These are phyloP conservation scores for Spermophilus dauricus DNA, from an alignment of 2,113 vertebrate genomes.

Conservation along the genomic window DNA sequence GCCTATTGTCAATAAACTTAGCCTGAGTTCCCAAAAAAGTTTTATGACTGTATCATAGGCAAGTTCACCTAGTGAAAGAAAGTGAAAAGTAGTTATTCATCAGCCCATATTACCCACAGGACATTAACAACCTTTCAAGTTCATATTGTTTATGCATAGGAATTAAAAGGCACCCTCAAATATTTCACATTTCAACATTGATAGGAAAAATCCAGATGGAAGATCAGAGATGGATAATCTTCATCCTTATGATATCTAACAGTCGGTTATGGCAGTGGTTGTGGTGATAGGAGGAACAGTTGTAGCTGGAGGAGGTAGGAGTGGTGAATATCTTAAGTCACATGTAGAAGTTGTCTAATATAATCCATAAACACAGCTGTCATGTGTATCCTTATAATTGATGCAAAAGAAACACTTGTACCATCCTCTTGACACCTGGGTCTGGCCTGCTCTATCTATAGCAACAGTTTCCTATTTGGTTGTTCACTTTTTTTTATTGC, in stretches of 20 bases:
- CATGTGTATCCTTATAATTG: background rate
- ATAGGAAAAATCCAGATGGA: background rate
- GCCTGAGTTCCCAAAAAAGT: background rate
- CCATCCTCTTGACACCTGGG: background rate
- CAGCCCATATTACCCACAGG: no score
- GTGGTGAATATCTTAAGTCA: no score
- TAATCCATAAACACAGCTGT: background rate
- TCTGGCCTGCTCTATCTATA: background rate
- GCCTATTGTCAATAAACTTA: background rate
- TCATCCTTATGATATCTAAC: no score
- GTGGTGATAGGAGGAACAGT: background rate
- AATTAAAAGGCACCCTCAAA: background rate
- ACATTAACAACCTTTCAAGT: background rate
- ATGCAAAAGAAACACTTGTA: background rate
- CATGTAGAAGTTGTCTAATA: background rate
- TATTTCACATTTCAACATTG: background rate
- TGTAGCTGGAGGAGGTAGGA: background rate
- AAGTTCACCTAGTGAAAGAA: background rate
- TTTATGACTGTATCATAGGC: background rate
- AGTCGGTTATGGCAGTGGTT: background rate
- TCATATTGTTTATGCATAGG: background rate
- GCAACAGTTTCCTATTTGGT: background rate
- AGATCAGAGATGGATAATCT: background rate
- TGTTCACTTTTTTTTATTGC: no score
- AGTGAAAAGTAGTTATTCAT: background rate